Conservation (phyloP, 2,888 invertebrate genomes). For the Drosophila mettleri region DNA sequence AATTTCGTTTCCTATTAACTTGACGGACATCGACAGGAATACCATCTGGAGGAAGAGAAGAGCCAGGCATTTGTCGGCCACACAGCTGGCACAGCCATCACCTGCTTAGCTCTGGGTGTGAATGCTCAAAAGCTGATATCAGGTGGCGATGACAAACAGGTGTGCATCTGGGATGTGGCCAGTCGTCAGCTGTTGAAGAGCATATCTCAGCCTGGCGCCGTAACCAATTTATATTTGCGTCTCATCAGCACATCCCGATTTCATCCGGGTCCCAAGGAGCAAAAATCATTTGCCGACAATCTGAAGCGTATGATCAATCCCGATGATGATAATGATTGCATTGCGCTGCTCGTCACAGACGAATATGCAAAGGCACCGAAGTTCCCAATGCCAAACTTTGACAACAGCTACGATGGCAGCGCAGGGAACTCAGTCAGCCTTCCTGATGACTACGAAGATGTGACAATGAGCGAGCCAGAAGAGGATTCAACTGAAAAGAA, state of each 20-base stretch:
- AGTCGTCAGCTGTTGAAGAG: slow-evolving; percentile 91
- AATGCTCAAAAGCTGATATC: slow-evolving; percentile 91
- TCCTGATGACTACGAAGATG: slow-evolving; percentile 3
- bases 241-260: slow-evolving; percentile 87
- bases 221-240: slow-evolving; percentile 90
- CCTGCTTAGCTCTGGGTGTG: slow-evolving; percentile 89
- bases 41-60: slow-evolving; percentile 87
- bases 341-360: slow-evolving; percentile 84
- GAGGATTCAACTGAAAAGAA: background rate
- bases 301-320: slow-evolving; percentile 88
- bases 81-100: slow-evolving; percentile 87
- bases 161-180: slow-evolving; percentile 92
- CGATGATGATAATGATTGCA: slow-evolving; percentile 79
- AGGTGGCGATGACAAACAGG: slow-evolving; percentile 90
- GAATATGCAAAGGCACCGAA: slow-evolving; percentile 13
- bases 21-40: slow-evolving; percentile 84
- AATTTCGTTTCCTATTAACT: background rate
- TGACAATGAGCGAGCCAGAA: background rate
- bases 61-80: slow-evolving; percentile 88
- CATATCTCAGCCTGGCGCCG: slow-evolving; percentile 90
- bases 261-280: slow-evolving; percentile 86
- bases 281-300: slow-evolving; percentile 87
- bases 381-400: slow-evolving; percentile 6
- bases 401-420: slow-evolving; percentile 20
- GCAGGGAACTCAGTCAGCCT: background rate